Base-by-base conservation (phyloP, 2,113 vertebrate genomes). In the Riparia riparia region DNA sequence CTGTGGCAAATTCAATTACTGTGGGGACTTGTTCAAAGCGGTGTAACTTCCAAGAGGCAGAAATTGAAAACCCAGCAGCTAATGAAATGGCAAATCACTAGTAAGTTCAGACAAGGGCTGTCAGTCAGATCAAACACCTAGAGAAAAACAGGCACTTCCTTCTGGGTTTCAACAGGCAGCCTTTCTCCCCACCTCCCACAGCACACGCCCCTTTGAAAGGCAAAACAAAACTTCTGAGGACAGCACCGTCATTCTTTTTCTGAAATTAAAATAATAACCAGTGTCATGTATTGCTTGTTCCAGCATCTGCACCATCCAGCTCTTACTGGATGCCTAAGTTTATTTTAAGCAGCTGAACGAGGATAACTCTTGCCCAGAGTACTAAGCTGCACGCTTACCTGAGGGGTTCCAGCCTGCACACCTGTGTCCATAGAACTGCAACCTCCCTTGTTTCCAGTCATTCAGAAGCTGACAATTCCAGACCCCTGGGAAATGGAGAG, bases 1-100 rank as follows among this genome's bases (percentile, higher is more conserved):
- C 99, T 99, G 99, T 99, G 98, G 99, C 99, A 99, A 99, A 99
- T 99, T 99, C 99, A 99, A 99, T 99, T 99, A 99, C 99, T 99
- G 98, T 86, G 98, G 98, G 98, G 98, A 98, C 99, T 99, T 99
- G 99, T 99, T 99, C 98, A 98, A 99, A 99, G 98, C 97, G 97
- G 98, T 99, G 98, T 98, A 99, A 99, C 99, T 99, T 99, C 98
- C 99, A 99, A 98, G 98, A 98, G 98, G 98, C 98, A 98, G 99
- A 99, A 99, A 99, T 99, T 99, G 99, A 99, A 99, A 98, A 98
- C 98, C 98, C 98, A 98, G 99, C 98, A 99, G 98, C 99, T 99
- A 99, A 98, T 99, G 98, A 99, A 99, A 99, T 80, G 97, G 98
- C 98, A 99, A 99, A 99, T 99, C 98, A 98, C 98, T 98, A 97